A percentile compares a stretch with the other conserved stretches of the same genome.
Evolutionary conservation across 2,113 vertebrate genomes (phyloP).

Genomic region (Oenanthe melanoleuca): DNA sequence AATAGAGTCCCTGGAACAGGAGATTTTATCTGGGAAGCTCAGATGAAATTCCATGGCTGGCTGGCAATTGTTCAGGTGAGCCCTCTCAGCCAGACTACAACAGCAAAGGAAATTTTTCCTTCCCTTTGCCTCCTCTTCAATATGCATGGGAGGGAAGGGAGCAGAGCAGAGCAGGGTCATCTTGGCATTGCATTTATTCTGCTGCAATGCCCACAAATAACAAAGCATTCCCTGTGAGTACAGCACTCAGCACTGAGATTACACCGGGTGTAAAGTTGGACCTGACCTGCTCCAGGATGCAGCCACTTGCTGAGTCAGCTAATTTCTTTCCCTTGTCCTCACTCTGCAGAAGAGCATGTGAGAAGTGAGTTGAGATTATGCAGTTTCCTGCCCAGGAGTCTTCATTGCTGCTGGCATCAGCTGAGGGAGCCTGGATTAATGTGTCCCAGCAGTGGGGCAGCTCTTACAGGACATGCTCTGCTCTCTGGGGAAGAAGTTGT

Average conservation of each 20-base stretch:
- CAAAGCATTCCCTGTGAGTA: background rate
- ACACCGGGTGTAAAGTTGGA: background rate
- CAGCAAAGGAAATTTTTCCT: background rate
- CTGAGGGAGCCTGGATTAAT: background rate
- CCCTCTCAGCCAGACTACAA: background rate
- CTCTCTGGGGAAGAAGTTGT: background rate
- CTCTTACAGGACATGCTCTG: background rate
- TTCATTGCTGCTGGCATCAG: background rate
- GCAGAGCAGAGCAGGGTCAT: background rate
- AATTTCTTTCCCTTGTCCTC: background rate
- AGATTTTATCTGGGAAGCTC: conserved; percentile 33
- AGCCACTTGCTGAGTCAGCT: background rate
- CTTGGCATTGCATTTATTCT: background rate
- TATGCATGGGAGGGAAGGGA: background rate
- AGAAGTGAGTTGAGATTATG: background rate
- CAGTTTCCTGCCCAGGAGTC: background rate
- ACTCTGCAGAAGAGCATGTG: background rate
- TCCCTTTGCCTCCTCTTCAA: background rate
- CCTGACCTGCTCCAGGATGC: background rate
- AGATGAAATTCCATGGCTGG: background rate
- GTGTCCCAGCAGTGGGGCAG: background rate
- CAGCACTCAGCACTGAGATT: background rate
- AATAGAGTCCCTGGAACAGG: background rate
- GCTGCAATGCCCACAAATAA: background rate
- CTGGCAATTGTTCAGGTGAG: conserved; percentile 18